Base-by-base conservation (phyloP, 1,140 invertebrate species). In the Lithobius niger region DNA sequence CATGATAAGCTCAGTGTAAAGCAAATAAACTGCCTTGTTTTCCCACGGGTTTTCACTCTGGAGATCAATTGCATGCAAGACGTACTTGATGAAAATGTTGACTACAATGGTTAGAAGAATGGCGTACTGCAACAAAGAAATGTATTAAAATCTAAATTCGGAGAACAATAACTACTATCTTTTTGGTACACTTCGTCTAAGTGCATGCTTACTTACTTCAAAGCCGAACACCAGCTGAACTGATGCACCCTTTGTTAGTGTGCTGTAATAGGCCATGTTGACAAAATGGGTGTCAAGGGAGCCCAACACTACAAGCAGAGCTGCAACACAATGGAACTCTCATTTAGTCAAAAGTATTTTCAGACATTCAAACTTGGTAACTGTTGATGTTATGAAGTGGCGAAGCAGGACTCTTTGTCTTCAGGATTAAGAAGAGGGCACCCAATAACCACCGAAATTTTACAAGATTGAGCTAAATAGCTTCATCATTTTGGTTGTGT, bases 211-310 rank as follows among this genome's bases (percentile, higher is more conserved):
- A 57, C 56, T 63, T 66, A 76, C 76, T 72, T 99, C 96, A 77
- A 99, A 99, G 51, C 96, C 96, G 79, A 99, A 99, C 3, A 99
- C 97, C 36, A 99, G 74, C 71, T 99, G 96, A 0, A 97, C 94
- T 2, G 93, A 95, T 22, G 95, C 90, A 40, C 97, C 97, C 70
- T 92, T 92, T 0, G 82, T 77, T 4, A 96, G 68, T n/a, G 94
- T 97, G 55, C 87, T 89, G 65, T 89, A 83, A 67, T 97, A 99
- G 1, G 97, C 96, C 71, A 93, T 85, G 66, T 85, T 81, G 1
- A 99, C 85, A 74, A 98, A 93, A 60, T 85, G 82, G 47, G 87
- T 73, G 71, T 99, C 96, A 21, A 92, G 72, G 19, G 80, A 71
- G 42, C 84, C 85, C 44, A 99, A 71, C 55, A 97, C 71, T 47